Evolutionary conservation across 2,888 invertebrate species (phyloP), one percentile per base, ranked within the genome.

Genomic region (Ganaspis brasiliensis): DNA sequence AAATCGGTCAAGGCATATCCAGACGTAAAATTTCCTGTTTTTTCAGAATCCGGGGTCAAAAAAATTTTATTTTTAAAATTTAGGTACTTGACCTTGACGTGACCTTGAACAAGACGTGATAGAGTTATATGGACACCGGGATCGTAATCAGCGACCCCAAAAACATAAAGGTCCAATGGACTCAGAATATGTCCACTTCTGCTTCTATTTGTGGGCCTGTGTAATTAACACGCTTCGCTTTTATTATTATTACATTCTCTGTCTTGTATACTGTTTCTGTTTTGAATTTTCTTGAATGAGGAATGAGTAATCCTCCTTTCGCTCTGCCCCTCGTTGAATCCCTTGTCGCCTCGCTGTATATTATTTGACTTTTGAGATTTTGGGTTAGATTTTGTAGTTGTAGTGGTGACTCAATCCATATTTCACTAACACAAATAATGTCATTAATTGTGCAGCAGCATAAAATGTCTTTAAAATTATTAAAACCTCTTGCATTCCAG

Each of bases 401-500:
- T 40, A 16, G 63, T 35, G 8, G 19, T 19, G 19, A n/a, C 21
- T 19, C 16, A n/a, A 63, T 9, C 63, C 63, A 63, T 19, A 37
- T 63, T 8, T 63, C 63, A 63, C 37, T 63, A 63, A 63, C 63
- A 37, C 63, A 63, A 19, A 63, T 19, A 14, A 63, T 63, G n/a
- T 63, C 37, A 8, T 40, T 35, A 37, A 26, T 19, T 40, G 35
- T 40, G 26, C 35, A 63, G 8, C 16, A 31, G 19, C 35, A n/a
- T 16, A 63, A 40, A 63, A 35, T 40, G 19, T 63, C 40, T 37
- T 35, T 40, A 16, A 63, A 63, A 37, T 63, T 63, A 63, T 26
- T 63, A n/a, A 35, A 63, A 63, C 63, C 63, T 40, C 63, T 35
- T 63, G 40, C 31, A 35, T 63, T 63, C 63, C 63, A 63, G n/a